These are phyloP conservation scores for Rhinoderma darwinii DNA, from an alignment of 2,113 vertebrate genomes.

Conservation along the genomic window DNA sequence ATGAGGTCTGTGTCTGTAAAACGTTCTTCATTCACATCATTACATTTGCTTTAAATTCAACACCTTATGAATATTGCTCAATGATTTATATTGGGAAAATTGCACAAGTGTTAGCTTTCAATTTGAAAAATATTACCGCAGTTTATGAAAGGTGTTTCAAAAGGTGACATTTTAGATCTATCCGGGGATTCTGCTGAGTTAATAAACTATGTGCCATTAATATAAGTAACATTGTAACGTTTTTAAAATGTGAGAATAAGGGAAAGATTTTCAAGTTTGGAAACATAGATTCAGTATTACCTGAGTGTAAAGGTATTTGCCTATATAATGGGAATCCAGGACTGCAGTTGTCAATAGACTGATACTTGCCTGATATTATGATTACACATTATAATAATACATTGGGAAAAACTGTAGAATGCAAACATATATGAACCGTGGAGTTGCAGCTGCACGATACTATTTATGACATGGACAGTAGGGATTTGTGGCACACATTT, in stretches of 20 bases:
- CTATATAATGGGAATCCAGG: neutral
- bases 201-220: constrained; percentile 9
- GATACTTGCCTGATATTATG: neutral
- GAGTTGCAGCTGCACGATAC: neutral
- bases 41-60: constrained; percentile 54
- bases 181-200: neutral
- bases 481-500: neutral
- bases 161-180: neutral
- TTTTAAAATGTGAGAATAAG: constrained; percentile 39
- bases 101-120: constrained; percentile 36
- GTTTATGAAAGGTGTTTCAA: constrained; percentile 33
- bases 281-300: neutral
- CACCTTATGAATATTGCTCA: constrained; percentile 55
- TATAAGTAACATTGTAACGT: neutral
- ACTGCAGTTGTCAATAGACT: neutral
- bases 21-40: constrained; percentile 52
- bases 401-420: neutral
- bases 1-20: constrained; percentile 48
- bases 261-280: constrained; percentile 5
- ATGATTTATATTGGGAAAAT: constrained; percentile 52
- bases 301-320: constrained; percentile 11
- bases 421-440: neutral
- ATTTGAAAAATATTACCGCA: neutral
- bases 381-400: too few species aligned
- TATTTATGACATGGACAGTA: neutral